phyloP scores from a whole-genome alignment of 2,797 vertebrate species.

The Diplodus puntazzo region DNA sequence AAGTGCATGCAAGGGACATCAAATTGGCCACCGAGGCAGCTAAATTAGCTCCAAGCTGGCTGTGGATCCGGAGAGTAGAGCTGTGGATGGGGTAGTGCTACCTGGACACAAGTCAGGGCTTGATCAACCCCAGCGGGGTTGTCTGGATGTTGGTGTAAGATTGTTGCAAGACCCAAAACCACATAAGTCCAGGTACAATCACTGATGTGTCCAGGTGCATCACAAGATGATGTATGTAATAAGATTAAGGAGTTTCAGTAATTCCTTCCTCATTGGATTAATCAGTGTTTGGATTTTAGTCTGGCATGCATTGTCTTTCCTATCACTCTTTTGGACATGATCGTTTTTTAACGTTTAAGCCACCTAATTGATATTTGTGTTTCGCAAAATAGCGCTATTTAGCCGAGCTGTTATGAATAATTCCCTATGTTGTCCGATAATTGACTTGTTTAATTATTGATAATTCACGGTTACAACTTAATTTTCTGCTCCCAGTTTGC shows the following conservation, averaged over 20 bases:
- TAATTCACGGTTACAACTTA: background rate
- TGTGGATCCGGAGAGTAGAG: no score
- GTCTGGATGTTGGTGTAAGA: no score
- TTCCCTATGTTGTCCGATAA: conserved; percentile 14
- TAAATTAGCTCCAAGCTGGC: no score
- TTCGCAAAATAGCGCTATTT: conserved; percentile 8
- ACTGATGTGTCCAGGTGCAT: no score
- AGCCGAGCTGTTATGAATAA: conserved; percentile 16
- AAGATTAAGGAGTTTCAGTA: background rate
- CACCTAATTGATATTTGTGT: conserved; percentile 5
- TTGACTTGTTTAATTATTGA: conserved; percentile 28
- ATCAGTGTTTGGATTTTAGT: background rate
- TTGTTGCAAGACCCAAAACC: no score
- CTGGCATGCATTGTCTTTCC: background rate
- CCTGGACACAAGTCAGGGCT: no score
- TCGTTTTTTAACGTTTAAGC: background rate
- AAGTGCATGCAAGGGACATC: no score
- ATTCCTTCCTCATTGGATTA: background rate
- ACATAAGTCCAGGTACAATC: no score
- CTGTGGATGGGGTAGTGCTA: no score
- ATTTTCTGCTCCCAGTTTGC: background rate
- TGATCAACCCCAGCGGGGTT: no score
- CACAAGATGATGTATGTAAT: no score
- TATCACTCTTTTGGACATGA: background rate
- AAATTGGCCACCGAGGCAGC: no score